These are phyloP conservation scores for Phymanthus crucifer DNA, from an alignment of 92 coral and sea anemone species.

Conservation along the genomic window DNA sequence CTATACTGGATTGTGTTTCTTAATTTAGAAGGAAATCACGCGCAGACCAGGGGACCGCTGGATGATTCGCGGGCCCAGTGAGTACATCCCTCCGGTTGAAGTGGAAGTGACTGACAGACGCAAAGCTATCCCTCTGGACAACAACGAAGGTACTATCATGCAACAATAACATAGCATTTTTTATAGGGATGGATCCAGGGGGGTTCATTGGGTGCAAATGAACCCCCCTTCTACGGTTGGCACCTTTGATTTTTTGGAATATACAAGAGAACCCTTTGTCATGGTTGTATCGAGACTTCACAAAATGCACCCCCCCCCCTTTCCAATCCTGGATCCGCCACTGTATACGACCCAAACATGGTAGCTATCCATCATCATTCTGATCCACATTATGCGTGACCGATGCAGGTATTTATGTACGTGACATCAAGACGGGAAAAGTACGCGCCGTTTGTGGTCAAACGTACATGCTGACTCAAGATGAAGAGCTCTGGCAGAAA, in stretches of 20 bases:
- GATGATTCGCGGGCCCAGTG: constrained; percentile 99
- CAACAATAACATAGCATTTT: background rate
- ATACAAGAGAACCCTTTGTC: too few species aligned
- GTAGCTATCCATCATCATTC: background rate
- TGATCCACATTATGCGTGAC: background rate
- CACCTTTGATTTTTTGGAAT: too few species aligned
- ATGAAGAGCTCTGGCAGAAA: constrained; percentile 96
- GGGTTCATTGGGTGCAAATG: too few species aligned
- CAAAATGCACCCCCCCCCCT: too few species aligned
- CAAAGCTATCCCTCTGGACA: constrained; percentile 97
- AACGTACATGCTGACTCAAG: constrained; percentile 98
- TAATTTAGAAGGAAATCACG: constrained; percentile 49
- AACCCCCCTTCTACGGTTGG: too few species aligned
- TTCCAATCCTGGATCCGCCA: too few species aligned
- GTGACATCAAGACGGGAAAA: constrained; percentile 98
- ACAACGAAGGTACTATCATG: constrained; percentile 77
- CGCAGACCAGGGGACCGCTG: constrained; percentile 97
- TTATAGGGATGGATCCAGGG: background rate
- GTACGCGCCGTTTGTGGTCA: constrained; percentile 99
- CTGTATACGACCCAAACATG: background rate
- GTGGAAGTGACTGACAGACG: constrained; percentile 90
- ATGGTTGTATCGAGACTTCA: too few species aligned
- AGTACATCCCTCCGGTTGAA: constrained; percentile 96
- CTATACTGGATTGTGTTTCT: too few species aligned
- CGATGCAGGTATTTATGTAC: constrained; percentile 77